Evolutionary conservation across 2,888 invertebrate genomes (phyloP), one percentile per base, ranked within the genome.

Genomic region (Noctuana brunneofusca): DNA sequence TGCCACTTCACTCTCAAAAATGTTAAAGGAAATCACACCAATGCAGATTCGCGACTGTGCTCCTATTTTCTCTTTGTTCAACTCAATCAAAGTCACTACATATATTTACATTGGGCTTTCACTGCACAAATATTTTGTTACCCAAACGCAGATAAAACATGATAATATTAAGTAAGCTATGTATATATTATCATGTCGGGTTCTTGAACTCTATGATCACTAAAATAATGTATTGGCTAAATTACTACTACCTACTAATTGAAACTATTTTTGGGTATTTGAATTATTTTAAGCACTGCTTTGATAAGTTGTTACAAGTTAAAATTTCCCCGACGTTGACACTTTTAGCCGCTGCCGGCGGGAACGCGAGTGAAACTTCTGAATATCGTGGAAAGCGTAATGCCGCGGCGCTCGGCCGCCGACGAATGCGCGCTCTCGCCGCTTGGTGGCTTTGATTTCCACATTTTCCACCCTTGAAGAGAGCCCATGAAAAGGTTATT

Each of bases 401-500:
- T 71, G 77, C 74, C 81, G 75, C 81, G 75, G 59, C 84, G 83
- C 79, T 78, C 63, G 75, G 71, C 80, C 74, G 75, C 68, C 74
- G 74, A 73, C 82, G 86, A 89, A 84, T 89, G 89, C 70, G 69
- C 68, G 76, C 71, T 70, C 32, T 58, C 67, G 64, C 56, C 69
- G 69, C 48, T 57, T 58, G 65, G 63, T 66, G 75, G 68, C 35
- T 52, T 64, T 65, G 64, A 65, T 75, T 75, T 73, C 76, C 76
- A 77, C 80, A 65, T 65, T 75, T 75, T 73, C 76, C 76, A 77
- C 80, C 80, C 73, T 73, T 66, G 57, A 67, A 66, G 38, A 58
- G 60, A 56, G 58, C 64, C 67, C 64, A 64, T 67, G 63, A 66
- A 70, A 71, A 69, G 54, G 64, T 58, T 63, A 64, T 68, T 66